These are phyloP conservation scores for Zingel zingel DNA, from an alignment of 2,113 vertebrate species.

Conservation along the genomic window DNA sequence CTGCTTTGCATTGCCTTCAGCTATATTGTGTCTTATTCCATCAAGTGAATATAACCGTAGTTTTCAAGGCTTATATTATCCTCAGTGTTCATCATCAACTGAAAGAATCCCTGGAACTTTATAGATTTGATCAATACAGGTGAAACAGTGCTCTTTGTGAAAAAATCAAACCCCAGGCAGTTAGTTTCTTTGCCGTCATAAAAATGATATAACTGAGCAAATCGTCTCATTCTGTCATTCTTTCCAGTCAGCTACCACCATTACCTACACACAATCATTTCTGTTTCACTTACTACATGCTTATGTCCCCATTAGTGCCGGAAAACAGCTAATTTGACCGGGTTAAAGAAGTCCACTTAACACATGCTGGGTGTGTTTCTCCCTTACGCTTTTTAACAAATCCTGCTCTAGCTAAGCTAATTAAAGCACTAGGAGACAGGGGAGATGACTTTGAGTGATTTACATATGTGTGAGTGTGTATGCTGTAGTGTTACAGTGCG, in stretches of 20 bases:
- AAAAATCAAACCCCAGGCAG: conserved; percentile 14
- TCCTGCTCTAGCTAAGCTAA: conserved; percentile 5
- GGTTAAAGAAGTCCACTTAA: neutral
- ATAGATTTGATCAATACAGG: conserved; percentile 38
- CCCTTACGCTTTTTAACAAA: neutral
- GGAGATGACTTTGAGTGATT: conserved; percentile 27
- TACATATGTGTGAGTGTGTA: conserved; percentile 5
- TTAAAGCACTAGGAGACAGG: conserved; percentile 30
- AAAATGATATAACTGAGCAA: conserved; percentile 12
- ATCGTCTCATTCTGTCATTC: conserved; percentile 8
- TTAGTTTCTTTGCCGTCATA: conserved; percentile 17
- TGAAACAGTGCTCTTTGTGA: conserved; percentile 9
- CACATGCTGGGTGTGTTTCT: conserved; percentile 1
- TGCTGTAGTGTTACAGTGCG: conserved; percentile 1
- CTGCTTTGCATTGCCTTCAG: neutral
- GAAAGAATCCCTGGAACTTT: conserved; percentile 10
- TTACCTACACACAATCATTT: conserved; percentile 11
- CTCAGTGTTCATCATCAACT: conserved; percentile 4
- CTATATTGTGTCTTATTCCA: conserved; percentile 11
- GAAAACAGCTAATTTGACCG: conserved; percentile 27
- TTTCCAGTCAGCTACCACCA: neutral
- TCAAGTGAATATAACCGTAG: neutral
- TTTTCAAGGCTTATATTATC: conserved; percentile 25
- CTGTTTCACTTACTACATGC: conserved; percentile 14
- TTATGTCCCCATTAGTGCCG: conserved; percentile 29